phyloP scores from a whole-genome alignment of 1,140 invertebrate genomes.

The Solenopsis invicta region DNA sequence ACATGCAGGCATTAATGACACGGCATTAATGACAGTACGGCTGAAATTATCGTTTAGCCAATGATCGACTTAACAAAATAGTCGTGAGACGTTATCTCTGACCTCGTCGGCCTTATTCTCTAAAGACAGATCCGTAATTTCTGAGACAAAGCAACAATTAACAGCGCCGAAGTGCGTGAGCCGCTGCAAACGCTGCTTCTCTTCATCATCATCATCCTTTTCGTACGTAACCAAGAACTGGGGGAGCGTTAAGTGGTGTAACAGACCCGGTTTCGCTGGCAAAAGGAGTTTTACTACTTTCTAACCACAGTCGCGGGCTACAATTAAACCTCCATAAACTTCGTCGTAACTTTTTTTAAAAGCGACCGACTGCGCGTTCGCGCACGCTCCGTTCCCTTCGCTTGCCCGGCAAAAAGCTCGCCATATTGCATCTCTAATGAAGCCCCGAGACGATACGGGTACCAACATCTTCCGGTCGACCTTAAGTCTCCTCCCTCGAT shows the following conservation, averaged over 20 bases:
- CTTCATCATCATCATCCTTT: slow-evolving; percentile 56
- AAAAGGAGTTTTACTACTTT: slow-evolving; percentile 84
- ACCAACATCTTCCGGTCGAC: slow-evolving; percentile 74
- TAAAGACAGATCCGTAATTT: slow-evolving; percentile 59
- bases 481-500: slow-evolving; percentile 30
- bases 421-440: slow-evolving; percentile 82
- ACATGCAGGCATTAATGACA: not conserved
- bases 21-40: not conserved
- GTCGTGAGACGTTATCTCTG: slow-evolving; percentile 16
- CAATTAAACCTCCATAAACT: slow-evolving; percentile 85
- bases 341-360: slow-evolving; percentile 84
- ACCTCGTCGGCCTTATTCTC: slow-evolving; percentile 68
- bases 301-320: slow-evolving; percentile 83
- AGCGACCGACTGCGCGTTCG: slow-evolving; percentile 70
- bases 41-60: not conserved
- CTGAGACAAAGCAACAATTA: slow-evolving; percentile 78
- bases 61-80: not conserved
- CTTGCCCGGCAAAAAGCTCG: slow-evolving; percentile 73
- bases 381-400: slow-evolving; percentile 61
- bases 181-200: slow-evolving; percentile 32
- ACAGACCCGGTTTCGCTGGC: slow-evolving; percentile 67
- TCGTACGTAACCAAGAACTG: slow-evolving; percentile 62
- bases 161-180: slow-evolving; percentile 71
- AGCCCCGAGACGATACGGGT: slow-evolving; percentile 69
- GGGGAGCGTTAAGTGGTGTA: slow-evolving; percentile 74